These are phyloP conservation scores for Nasonovia ribisnigri DNA, from an alignment of 2,888 invertebrate species.

Conservation along the genomic window DNA sequence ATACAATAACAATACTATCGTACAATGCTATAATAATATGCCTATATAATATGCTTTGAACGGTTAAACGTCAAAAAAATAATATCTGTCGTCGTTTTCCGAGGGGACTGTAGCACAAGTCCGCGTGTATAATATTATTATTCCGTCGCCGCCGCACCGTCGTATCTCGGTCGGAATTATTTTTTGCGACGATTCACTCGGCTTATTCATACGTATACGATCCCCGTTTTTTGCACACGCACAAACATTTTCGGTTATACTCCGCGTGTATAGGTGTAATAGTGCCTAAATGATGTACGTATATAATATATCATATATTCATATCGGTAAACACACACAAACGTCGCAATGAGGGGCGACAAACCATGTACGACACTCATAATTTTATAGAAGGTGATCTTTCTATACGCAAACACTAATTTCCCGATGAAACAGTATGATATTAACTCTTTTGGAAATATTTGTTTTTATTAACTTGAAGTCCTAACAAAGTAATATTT, in stretches of 20 bases:
- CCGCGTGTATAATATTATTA: not conserved
- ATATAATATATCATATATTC: not conserved
- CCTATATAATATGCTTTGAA: not conserved
- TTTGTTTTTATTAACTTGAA: not conserved
- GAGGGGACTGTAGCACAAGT: not conserved
- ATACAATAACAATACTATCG: not conserved
- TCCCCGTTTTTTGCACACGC: not conserved
- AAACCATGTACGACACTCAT: not conserved
- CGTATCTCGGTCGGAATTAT: not conserved
- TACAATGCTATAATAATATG: not conserved
- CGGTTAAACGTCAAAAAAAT: not conserved
- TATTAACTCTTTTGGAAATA: not conserved
- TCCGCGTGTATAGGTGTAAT: not conserved
- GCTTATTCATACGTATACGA: not conserved
- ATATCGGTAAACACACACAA: not conserved
- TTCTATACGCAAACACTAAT: not conserved
- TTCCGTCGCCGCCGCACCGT: not conserved
- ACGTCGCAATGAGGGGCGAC: not conserved
- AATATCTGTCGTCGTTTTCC: not conserved
- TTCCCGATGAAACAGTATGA: not conserved
- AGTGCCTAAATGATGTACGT: not conserved
- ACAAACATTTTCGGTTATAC: not conserved
- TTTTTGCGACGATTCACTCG: not conserved
- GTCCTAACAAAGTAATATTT: not conserved
- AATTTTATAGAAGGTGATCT: not conserved